phyloP scores from a whole-genome alignment of 2,113 vertebrate genomes.

The Prunella fulvescens region DNA sequence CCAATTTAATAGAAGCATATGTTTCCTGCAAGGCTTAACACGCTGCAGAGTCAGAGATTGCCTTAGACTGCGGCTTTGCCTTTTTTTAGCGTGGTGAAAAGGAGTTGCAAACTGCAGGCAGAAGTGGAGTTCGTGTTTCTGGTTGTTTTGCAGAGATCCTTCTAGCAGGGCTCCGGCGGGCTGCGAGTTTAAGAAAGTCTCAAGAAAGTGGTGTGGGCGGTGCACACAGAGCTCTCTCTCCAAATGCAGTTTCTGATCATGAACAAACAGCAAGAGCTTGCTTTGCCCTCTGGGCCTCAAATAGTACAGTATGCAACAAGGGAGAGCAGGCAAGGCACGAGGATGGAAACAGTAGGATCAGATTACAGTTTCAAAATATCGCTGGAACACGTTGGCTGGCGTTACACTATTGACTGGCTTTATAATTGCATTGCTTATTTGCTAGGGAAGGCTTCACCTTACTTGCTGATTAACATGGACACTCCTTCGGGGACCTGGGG shows the following conservation, averaged over 20 bases:
- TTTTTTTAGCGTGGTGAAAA: not conserved
- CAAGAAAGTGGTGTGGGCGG: conserved; percentile 33
- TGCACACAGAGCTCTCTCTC: not conserved
- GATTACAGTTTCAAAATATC: conserved; percentile 77
- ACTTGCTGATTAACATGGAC: conserved; percentile 69
- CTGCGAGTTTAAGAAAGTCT: conserved; percentile 1
- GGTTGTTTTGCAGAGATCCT: not conserved
- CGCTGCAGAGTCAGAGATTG: not conserved
- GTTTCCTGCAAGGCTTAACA: conserved; percentile 49
- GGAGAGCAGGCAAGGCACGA: conserved; percentile 61
- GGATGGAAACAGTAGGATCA: conserved; percentile 74
- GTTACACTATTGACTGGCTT: conserved; percentile 68
- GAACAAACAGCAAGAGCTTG: conserved; percentile 62
- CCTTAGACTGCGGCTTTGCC: not conserved
- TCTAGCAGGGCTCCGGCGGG: not conserved
- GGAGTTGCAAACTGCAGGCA: not conserved
- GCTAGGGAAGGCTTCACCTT: conserved; percentile 74
- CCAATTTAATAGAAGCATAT: conserved; percentile 35
- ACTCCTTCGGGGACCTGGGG: conserved; percentile 44
- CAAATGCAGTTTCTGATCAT: conserved; percentile 49
- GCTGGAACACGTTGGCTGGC: conserved; percentile 64
- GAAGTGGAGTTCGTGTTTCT: not conserved
- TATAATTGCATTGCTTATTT: conserved; percentile 76
- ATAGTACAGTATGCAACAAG: conserved; percentile 69
- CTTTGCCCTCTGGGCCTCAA: conserved; percentile 68